Evolutionary conservation across 2,113 vertebrate genomes (phyloP), one percentile per base, ranked within the genome.

Genomic region (Aldabrachelys gigantea): DNA sequence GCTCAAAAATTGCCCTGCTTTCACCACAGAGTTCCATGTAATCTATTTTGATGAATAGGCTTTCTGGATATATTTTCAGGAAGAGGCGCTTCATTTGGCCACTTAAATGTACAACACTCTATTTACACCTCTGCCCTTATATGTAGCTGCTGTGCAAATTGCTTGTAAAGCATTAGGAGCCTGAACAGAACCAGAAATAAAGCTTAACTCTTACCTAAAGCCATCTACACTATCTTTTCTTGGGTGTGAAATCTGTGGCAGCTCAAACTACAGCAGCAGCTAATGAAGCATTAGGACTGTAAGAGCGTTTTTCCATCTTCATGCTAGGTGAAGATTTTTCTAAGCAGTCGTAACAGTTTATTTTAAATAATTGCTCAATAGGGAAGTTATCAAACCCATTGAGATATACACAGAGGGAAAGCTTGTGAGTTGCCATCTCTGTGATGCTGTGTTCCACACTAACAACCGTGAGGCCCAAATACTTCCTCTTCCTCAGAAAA

Each of bases 61-160:
- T 56, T 89, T 80, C 82, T 24, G 38, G 4, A 5, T 0, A 0
- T 4, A 27, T 62, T 86, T 62, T 53, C 59, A 89, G 80, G 59
- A 5, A 29, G 78, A 88, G 78, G 41, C 0, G 1, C 59, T 86
- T 86, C 24, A 8, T 10, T 91, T 86, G 0, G 0, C 31, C 57
- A 62, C 69, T 22, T n/a, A 82, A 22, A 75, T 1, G 1, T 12
- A 38, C 0, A 2, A 35, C 0, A 0, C 7, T n/a, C 38, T 76
- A 38, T 72, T 72, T 72, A 72, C 65, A 41, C 83, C 27, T 44
- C 84, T 6, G 8, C 35, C 84, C 57, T 86, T 5, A 38, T 1
- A 0, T 1, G 0, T 3, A 4, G 90, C 38, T 25, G 35, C 38
- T 3, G 2, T 16, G 0, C n/a, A 72, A 38, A n/a, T 5, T 9